phyloP scores from a whole-genome alignment of 2,888 invertebrate species.

The Phaonia tiefii region DNA sequence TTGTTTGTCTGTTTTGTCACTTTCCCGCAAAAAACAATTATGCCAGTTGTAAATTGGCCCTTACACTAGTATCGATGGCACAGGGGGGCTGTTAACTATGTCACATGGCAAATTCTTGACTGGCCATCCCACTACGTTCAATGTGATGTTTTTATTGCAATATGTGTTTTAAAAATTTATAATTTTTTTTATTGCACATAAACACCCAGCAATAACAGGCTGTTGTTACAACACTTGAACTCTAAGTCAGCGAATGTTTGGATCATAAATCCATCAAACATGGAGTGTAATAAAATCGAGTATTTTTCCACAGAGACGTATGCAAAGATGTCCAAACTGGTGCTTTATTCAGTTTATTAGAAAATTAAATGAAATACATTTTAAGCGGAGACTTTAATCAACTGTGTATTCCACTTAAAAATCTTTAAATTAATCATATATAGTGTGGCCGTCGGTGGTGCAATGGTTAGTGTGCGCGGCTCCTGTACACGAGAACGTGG shows the following conservation, averaged over 20 bases:
- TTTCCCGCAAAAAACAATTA: background rate
- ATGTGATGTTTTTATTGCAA: constrained; percentile 16
- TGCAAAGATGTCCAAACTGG: constrained; percentile 7
- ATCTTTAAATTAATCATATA: too few species aligned
- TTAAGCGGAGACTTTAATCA: too few species aligned
- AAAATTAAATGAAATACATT: too few species aligned
- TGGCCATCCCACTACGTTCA: background rate
- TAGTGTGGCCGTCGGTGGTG: too few species aligned
- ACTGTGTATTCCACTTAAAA: too few species aligned
- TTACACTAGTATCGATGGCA: background rate
- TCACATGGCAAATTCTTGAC: background rate
- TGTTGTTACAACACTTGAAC: constrained; percentile 45
- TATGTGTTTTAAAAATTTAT: constrained; percentile 19
- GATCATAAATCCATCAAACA: constrained; percentile 22
- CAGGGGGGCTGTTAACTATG: background rate
- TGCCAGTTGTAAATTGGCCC: background rate
- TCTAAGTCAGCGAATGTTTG: constrained; percentile 29
- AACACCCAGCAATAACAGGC: constrained; percentile 28
- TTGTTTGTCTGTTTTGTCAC: too few species aligned
- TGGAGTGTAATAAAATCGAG: constrained; percentile 10
- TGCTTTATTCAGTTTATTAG: too few species aligned
- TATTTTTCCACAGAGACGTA: background rate
- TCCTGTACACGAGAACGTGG: too few species aligned
- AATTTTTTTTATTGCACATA: constrained; percentile 37
- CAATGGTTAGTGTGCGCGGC: too few species aligned